phyloP scores from a whole-genome alignment of 2,797 vertebrate species.

The Channa striata region DNA sequence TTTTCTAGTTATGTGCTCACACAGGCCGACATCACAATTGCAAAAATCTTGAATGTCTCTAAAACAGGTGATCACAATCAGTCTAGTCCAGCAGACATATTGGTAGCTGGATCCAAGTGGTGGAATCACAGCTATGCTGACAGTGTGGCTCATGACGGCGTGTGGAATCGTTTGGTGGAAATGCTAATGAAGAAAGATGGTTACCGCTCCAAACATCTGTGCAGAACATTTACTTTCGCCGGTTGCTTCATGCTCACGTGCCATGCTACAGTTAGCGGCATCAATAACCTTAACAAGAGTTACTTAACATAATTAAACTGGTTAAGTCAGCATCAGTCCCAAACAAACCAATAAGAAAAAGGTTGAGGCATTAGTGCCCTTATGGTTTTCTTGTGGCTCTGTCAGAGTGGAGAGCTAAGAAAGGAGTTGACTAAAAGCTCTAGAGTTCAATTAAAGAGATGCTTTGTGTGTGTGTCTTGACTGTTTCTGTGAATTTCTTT shows the following conservation, averaged over 20 bases:
- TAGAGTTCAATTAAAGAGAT: constrained; percentile 38
- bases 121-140: too few relatives aligned
- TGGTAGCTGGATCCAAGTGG: too few relatives aligned
- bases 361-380: constrained; percentile 5
- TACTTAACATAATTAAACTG: not conserved
- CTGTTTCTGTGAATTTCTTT: constrained; percentile 37
- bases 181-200: too few relatives aligned
- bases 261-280: too few relatives aligned
- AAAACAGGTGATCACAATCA: too few relatives aligned
- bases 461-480: constrained; percentile 10
- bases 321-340: not conserved
- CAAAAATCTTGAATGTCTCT: too few relatives aligned
- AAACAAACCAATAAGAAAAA: constrained; percentile 7
- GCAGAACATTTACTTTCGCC: not conserved
- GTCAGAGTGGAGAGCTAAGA: constrained; percentile 9
- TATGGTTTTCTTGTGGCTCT: constrained; percentile 1
- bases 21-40: too few relatives aligned
- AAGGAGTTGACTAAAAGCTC: constrained; percentile 35
- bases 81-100: too few relatives aligned
- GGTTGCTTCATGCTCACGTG: too few relatives aligned
- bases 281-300: not conserved
- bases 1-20: too few relatives aligned
- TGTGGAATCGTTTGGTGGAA: too few relatives aligned
- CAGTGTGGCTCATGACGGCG: not conserved
- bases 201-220: not conserved